Conservation (phyloP, 2,113 vertebrate genomes). For the Rhagologus leucostigma region DNA sequence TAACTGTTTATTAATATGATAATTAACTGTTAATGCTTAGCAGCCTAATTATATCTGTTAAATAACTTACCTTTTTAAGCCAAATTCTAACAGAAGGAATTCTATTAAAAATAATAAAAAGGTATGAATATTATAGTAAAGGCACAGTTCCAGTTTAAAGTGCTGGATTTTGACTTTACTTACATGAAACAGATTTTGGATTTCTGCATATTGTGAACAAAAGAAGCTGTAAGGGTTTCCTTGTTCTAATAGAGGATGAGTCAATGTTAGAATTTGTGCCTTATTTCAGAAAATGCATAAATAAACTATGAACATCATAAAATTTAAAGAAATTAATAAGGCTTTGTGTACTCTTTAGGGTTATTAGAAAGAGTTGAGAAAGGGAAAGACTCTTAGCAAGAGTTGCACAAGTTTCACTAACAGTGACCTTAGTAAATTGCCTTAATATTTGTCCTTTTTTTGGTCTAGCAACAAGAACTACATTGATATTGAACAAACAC, state of each 20-base stretch:
- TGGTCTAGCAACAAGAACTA: background rate
- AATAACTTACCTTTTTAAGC: constrained; percentile 71
- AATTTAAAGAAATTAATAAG: background rate
- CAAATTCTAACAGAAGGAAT: constrained; percentile 61
- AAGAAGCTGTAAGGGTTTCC: background rate
- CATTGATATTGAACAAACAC: background rate
- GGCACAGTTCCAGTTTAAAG: background rate
- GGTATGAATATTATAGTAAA: constrained; percentile 62
- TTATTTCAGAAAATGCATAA: background rate
- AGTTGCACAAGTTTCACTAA: background rate
- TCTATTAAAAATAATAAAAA: constrained; percentile 71
- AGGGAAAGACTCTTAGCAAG: background rate
- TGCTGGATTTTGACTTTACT: constrained; percentile 43
- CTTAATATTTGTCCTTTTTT: background rate
- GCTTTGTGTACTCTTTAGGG: background rate
- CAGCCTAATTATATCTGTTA: constrained; percentile 76
- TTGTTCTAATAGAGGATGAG: background rate
- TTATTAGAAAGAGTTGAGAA: background rate
- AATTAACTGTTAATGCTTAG: constrained; percentile 79
- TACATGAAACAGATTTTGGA: constrained; percentile 42
- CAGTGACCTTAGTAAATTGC: background rate
- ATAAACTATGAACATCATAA: background rate
- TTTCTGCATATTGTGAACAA: constrained; percentile 32
- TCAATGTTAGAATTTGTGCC: background rate
- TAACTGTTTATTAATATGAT: constrained; percentile 82